These are phyloP conservation scores for Apoda limacodes DNA, from an alignment of 2,888 invertebrate species.

Conservation along the genomic window DNA sequence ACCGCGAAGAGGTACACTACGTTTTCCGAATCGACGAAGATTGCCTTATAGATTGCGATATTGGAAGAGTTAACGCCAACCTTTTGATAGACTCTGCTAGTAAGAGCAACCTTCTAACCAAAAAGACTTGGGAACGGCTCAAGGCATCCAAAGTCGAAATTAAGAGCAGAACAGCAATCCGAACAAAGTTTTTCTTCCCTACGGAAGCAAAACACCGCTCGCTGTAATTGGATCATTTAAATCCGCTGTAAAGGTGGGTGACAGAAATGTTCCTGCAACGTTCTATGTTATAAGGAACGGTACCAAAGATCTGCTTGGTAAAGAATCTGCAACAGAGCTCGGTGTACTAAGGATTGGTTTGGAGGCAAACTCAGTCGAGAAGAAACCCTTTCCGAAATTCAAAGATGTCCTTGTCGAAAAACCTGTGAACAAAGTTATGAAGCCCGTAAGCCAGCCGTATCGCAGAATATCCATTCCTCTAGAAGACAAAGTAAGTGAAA, in stretches of 20 bases:
- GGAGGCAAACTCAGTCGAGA: conserved; percentile 10
- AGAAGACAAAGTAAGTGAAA: conserved; percentile 11
- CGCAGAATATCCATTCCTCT: conserved; percentile 19
- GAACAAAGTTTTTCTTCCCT: conserved; percentile 16
- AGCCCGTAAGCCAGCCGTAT: conserved; percentile 15
- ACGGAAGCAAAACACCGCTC: conserved; percentile 17
- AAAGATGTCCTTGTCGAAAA: conserved; percentile 11
- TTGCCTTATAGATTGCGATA: background rate
- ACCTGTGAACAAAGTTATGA: conserved; percentile 9
- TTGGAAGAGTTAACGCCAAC: conserved; percentile 2
- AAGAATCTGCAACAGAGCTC: conserved; percentile 15
- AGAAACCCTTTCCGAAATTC: conserved; percentile 13
- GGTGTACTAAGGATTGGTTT: conserved; percentile 17
- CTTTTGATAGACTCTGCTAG: conserved; percentile 5
- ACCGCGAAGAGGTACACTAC: no score
- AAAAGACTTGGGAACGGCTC: conserved; percentile 2
- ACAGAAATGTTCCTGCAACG: background rate
- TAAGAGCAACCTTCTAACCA: conserved; percentile 2
- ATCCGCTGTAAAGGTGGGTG: conserved; percentile 6
- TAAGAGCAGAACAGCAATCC: conserved; percentile 4
- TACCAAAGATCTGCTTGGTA: conserved; percentile 17
- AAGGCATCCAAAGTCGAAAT: conserved; percentile 2
- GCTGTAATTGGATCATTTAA: conserved; percentile 19
- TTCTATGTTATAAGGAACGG: conserved; percentile 19
- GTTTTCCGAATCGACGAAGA: conserved; percentile 3